These are phyloP conservation scores for Homalodisca vitripennis DNA, from an alignment of 1,140 invertebrate species.

Conservation along the genomic window DNA sequence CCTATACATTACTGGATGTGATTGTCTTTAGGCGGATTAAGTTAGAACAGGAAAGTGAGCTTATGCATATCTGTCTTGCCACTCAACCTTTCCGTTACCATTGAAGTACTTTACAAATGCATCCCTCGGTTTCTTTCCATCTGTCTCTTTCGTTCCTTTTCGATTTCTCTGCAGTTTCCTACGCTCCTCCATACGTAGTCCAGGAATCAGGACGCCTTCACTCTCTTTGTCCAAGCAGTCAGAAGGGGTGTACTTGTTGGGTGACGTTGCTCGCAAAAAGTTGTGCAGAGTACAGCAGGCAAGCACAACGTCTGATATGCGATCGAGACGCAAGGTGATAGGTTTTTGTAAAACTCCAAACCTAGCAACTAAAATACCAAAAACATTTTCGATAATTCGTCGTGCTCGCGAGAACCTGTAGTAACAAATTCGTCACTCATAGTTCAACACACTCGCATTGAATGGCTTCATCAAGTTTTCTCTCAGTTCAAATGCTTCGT, in stretches of 20 bases:
- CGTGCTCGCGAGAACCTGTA: conserved; percentile 47
- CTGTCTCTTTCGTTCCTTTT: too few species aligned
- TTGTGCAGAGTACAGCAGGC: conserved; percentile 43
- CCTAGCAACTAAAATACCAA: conserved; percentile 48
- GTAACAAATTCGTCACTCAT: conserved; percentile 49
- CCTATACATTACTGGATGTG: too few species aligned
- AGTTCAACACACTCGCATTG: conserved; percentile 19
- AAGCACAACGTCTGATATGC: conserved; percentile 43
- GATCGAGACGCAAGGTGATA: conserved; percentile 44
- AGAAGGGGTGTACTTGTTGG: conserved; percentile 18
- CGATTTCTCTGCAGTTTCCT: too few species aligned
- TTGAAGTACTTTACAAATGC: too few species aligned
- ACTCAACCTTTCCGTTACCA: too few species aligned
- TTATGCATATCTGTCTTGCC: too few species aligned
- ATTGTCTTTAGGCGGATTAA: too few species aligned
- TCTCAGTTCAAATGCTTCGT: conserved; percentile 35
- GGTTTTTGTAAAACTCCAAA: conserved; percentile 46
- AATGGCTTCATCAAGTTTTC: conserved; percentile 35
- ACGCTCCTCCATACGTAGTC: conserved; percentile 29
- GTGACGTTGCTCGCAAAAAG: conserved; percentile 37
- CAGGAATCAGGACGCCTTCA: conserved; percentile 8
- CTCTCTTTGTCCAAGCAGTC: conserved; percentile 28
- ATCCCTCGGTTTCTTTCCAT: too few species aligned
- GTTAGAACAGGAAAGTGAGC: too few species aligned
- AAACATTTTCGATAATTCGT: conserved; percentile 51